Evolutionary conservation across 1,140 invertebrate genomes (phyloP).

Genomic region (Agrypnia vestita): DNA sequence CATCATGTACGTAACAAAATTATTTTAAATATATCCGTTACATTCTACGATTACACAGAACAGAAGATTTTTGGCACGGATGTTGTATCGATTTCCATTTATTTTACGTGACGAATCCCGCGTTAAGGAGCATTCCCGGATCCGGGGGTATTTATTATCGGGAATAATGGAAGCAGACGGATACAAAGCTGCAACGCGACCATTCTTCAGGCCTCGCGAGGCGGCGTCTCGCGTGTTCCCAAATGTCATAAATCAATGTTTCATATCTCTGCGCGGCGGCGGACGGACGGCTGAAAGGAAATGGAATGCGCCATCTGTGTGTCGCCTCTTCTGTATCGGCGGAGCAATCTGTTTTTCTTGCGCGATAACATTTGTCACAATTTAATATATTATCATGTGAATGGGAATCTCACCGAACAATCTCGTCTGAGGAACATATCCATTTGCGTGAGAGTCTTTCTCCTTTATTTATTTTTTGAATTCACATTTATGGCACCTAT

Average conservation of each 20-base stretch:
- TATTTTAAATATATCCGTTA: no score
- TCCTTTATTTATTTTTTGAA: no score
- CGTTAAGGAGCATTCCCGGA: no score
- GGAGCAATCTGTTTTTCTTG: conserved; percentile 1
- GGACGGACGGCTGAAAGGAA: conserved; percentile 6
- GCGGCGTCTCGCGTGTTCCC: conserved; percentile 9
- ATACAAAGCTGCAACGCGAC: conserved; percentile 4
- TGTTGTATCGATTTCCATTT: no score
- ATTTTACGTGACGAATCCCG: no score
- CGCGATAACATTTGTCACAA: conserved; percentile 25
- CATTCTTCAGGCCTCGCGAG: conserved; percentile 12
- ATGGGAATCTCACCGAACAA: not conserved
- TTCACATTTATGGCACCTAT: no score
- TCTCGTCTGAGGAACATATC: not conserved
- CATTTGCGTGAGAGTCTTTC: no score
- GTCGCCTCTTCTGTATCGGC: conserved; percentile 9
- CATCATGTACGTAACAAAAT: no score
- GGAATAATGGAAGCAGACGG: no score
- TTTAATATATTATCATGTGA: not conserved
- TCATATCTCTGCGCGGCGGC: conserved; percentile 14
- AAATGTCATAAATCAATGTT: conserved; percentile 35
- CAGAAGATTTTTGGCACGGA: no score
- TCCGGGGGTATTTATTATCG: no score
- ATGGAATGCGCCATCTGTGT: conserved; percentile 30
- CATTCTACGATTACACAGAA: no score